These are phyloP conservation scores for Leptosomus discolor DNA, from an alignment of 2,113 vertebrate species.

Conservation along the genomic window DNA sequence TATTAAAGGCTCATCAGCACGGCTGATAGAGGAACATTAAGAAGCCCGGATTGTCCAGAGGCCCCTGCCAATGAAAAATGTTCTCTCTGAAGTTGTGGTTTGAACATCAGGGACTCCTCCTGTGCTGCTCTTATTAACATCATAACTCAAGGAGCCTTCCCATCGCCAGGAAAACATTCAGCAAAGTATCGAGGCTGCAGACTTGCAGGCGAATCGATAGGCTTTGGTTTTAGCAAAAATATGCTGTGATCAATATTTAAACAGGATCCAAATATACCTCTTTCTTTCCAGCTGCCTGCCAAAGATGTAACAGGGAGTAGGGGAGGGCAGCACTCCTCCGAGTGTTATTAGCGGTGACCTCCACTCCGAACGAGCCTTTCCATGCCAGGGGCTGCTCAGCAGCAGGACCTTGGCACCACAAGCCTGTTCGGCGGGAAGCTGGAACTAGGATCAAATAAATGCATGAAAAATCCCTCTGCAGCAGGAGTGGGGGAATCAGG, in stretches of 20 bases:
- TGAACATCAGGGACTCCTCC: conserved; percentile 32
- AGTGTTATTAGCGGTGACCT: background rate
- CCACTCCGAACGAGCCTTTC: background rate
- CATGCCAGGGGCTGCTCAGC: background rate
- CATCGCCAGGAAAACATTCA: conserved; percentile 34
- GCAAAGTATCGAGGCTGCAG: conserved; percentile 41
- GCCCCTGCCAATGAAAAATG: background rate
- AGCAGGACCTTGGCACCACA: background rate
- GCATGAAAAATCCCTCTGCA: background rate
- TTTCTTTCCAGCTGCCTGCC: conserved; percentile 51
- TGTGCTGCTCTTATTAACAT: conserved; percentile 64
- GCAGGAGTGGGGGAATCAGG: background rate
- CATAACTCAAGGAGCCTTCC: conserved; percentile 68
- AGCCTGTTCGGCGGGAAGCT: background rate
- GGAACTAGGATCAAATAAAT: background rate
- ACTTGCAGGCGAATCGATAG: conserved; percentile 49
- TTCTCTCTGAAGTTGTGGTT: conserved; percentile 2
- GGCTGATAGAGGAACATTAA: background rate
- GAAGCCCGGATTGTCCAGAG: background rate
- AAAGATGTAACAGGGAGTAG: background rate
- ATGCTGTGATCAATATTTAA: conserved; percentile 76
- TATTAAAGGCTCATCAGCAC: background rate
- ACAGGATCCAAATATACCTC: conserved; percentile 56
- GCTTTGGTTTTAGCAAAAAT: conserved; percentile 61
- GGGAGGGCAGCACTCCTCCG: background rate